A percentile compares a stretch with the other conserved stretches of the same genome.
These are phyloP conservation scores for Diadromus collaris DNA, from an alignment of 2,888 invertebrate genomes.

Conservation along the genomic window DNA sequence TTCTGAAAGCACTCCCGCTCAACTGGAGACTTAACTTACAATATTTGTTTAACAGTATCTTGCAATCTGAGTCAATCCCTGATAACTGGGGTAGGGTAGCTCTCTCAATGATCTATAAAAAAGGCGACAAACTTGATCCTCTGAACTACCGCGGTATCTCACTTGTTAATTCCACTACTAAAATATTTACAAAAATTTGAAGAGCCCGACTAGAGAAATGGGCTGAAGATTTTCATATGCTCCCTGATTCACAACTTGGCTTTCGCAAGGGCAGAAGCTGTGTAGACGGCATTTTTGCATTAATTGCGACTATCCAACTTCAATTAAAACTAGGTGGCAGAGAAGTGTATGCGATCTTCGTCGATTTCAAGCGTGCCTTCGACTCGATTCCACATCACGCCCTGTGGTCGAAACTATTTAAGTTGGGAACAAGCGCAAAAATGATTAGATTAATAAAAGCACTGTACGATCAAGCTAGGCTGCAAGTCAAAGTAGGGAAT, in stretches of 20 bases:
- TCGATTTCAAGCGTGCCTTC: constrained; percentile 47
- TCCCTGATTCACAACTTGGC: constrained; percentile 49
- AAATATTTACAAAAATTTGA: constrained; percentile 38
- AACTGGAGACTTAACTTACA: not conserved
- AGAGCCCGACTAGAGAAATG: constrained; percentile 15
- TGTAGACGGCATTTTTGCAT: constrained; percentile 37
- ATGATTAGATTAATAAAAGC: constrained; percentile 35
- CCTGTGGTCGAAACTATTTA: constrained; percentile 46
- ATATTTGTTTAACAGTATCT: not conserved
- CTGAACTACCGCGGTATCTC: constrained; percentile 50
- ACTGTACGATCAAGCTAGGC: not conserved
- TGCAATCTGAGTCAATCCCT: not conserved
- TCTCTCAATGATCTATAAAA: constrained; percentile 39
- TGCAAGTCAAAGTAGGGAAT: not conserved
- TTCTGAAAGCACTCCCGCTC: constrained; percentile 3
- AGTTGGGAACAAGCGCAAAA: constrained; percentile 38
- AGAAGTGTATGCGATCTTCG: constrained; percentile 42
- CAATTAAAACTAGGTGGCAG: constrained; percentile 14
- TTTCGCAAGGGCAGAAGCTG: constrained; percentile 50
- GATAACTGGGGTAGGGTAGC: not conserved
- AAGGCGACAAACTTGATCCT: constrained; percentile 41
- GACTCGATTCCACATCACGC: constrained; percentile 41
- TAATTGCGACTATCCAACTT: constrained; percentile 15
- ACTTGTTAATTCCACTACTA: constrained; percentile 29
- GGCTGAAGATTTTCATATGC: constrained; percentile 15